Evolutionary conservation across 2,888 invertebrate genomes (phyloP), one percentile per base, ranked within the genome.

Genomic region (Tupiocoris notatus): DNA sequence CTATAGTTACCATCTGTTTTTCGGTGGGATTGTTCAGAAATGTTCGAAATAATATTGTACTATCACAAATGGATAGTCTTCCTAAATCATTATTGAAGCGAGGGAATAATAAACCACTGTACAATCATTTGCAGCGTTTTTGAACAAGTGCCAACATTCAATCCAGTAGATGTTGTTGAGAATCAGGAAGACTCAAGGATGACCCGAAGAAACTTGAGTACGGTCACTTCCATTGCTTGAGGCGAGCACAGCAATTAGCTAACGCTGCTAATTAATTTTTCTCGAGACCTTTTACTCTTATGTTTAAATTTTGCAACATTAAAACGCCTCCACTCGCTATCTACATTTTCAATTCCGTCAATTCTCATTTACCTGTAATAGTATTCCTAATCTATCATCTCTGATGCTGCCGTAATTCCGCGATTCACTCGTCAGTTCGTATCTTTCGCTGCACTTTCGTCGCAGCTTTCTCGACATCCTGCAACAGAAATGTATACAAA

Each of bases 321-420:
- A 62, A 23, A 21, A 63, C 2, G 1, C 16, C 63, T 24, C 2
- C n/a, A n/a, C 18, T 9, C 1, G 25, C 17, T 22, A 63, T 25
- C 25, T 63, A 63, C 63, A 25, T 24, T 63, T 63, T 63, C n/a
- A 0, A 63, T 63, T 23, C 2, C 16, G 23, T 22, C 23, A 23
- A 63, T 63, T 21, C 25, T 67, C 1, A 64, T 39, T 24, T 12
- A 80, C 80, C 79, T 79, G 80, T 0, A 79, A 65, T 7, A 80
- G 80, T 57, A 78, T 78, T 25, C 73, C 73, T 21, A 78, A 79
- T 58, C 79, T 67, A 77, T 80, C 79, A 20, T 77, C 75, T 39
- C 79, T 79, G 68, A 80, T 79, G 76, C 79, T 79, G 65, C 80
- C 80, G 75, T 80, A 80, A 75, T 78, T 79, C 56, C 73, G 78